Evolutionary conservation across 2,797 vertebrate species (phyloP), one percentile per base, ranked within the genome.

Genomic region (Bovichtus variegatus): DNA sequence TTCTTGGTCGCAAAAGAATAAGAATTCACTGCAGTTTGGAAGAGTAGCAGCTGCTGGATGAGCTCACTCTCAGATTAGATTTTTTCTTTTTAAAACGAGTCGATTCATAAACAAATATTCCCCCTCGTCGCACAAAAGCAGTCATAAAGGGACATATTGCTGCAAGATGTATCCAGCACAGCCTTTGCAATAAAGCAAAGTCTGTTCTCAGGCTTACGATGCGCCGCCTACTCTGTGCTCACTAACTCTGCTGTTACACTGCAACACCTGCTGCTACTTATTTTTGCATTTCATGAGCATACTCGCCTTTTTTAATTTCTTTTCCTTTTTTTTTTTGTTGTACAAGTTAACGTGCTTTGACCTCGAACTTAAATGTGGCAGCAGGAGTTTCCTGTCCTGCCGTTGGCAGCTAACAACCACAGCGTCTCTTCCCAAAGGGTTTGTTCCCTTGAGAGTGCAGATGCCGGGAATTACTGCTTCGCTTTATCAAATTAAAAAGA

Each of bases 31-130:
- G 62, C 53, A 69, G 60, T 63, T 79, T 64, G 13, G 59, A 50
- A 58, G 50, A 60, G 67, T 27, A 82, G 15, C 41, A 87, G 87
- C 85, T 80, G 82, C 66, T 75, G 54, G 61, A 80, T 64, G 59
- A 83, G 76, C 65, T 75, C 1, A 15, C 46, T 27, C 63, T 73
- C 74, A 72, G 2, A 74, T 55, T 29, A 73, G 50, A 50, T n/a
- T n/a, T n/a, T n/a, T n/a, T n/a, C n/a, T n/a, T n/a, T n/a, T n/a
- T n/a, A 63, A 40, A 38, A 62, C 19, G 13, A 38, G 16, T 16
- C 36, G 13, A 61, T 74, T 60, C 9, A 54, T 40, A 9, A 16
- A 21, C 27, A 19, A 0, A 21, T 58, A 27, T 25, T 10, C 36
- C 13, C 13, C 7, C 5, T 19, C 10, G 9, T 38, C 38, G 44